phyloP scores from a whole-genome alignment of 2,113 vertebrate genomes.

The Onychorhynchus coronatus region DNA sequence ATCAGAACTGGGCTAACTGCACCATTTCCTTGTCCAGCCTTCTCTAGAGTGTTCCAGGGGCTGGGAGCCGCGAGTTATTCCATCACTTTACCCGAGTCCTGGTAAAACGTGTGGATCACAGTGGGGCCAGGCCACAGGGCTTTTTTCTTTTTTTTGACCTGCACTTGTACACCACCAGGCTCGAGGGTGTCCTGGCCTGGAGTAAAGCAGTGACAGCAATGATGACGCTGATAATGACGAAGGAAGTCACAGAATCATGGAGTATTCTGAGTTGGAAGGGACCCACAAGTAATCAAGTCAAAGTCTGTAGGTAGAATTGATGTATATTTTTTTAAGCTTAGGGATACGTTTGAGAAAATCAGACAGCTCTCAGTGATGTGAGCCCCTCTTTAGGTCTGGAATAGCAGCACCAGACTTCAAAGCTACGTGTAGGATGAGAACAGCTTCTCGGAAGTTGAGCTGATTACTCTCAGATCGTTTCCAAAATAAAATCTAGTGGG shows the following conservation, averaged over 20 bases:
- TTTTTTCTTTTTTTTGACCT: not conserved
- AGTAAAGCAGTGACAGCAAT: not conserved
- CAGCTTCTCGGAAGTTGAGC: not conserved
- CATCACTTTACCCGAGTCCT: not conserved
- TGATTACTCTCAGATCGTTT: not conserved
- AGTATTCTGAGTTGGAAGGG: too few relatives aligned
- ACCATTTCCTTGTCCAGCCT: conserved; percentile 32
- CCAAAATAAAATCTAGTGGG: not conserved
- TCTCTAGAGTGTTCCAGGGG: conserved; percentile 2
- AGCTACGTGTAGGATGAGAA: not conserved
- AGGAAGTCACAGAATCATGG: not conserved
- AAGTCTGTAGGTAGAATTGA: not conserved
- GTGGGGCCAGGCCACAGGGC: not conserved
- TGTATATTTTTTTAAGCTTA: not conserved
- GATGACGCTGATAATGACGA: not conserved
- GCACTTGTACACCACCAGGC: not conserved
- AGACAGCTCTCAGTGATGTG: not conserved
- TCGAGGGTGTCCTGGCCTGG: not conserved
- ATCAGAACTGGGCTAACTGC: conserved; percentile 55
- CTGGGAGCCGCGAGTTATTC: conserved; percentile 23
- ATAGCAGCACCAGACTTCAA: not conserved
- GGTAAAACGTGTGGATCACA: not conserved
- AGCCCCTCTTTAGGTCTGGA: not conserved
- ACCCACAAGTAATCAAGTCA: not conserved
- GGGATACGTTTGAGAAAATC: not conserved